Base-by-base conservation (phyloP, 2,797 vertebrate species). In the Acipenser transmontanus region DNA sequence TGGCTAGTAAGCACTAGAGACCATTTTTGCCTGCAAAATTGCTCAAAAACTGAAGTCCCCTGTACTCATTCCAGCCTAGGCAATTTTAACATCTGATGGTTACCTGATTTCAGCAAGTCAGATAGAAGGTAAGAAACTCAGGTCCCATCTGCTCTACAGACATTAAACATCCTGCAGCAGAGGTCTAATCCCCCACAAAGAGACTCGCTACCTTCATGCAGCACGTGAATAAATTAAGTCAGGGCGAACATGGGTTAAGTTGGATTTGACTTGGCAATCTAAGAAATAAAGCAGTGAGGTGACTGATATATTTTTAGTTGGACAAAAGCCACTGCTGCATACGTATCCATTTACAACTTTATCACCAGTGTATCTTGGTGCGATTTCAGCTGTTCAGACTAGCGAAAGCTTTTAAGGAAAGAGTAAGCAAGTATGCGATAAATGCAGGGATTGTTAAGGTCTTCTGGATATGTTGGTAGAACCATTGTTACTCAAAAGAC, bases 121-220 rank as follows among this genome's bases (percentile, higher is more conserved):
- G 70, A 77, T 63, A 70, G 73, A 77, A 76, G 76, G 76, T 77
- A 81, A 77, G 84, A 78, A 57, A 13, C 78, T 77, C 78, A 72
- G 68, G 80, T 73, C 82, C 85, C 83, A 88, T 87, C 84, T 86
- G 83, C 81, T 70, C 74, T 76, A 70, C 73, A 77, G 79, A 84
- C 84, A 83, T 87, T 83, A 85, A 78, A 80, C 75, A 78, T 81
- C 79, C 78, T 83, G 78, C 81, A 62, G 72, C 48, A 47, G 68
- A 78, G 62, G 69, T 77, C 70, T 74, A 75, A 79, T 83, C 80
- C 82, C 82, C 79, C 34, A 82, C 73, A 69, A 78, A 77, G 74
- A 82, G 76, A 76, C 81, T 82, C 66, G 78, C 74, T 81, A 76
- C 81, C 52, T 66, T 57, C 64, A 54, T 73, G 63, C 66, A 62